These are phyloP conservation scores for Tetrapedia diversipes DNA, from an alignment of 2,888 invertebrate genomes.

Conservation along the genomic window DNA sequence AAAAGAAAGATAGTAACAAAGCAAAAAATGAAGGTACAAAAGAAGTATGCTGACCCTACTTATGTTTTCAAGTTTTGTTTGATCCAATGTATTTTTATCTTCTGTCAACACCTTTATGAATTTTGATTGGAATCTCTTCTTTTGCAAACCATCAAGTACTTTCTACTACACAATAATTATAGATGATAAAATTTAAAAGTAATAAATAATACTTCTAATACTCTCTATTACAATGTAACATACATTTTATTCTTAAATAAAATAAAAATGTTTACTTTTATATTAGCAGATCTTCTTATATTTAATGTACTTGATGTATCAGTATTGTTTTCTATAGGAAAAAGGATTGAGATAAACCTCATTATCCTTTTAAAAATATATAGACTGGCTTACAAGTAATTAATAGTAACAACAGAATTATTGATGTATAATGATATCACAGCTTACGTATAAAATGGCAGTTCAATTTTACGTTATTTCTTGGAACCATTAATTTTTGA, in stretches of 20 bases:
- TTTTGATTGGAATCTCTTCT: slow-evolving; percentile 9
- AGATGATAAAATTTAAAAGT: neutral
- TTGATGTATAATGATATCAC: neutral
- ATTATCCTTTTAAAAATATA: neutral
- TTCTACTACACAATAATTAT: slow-evolving; percentile 29
- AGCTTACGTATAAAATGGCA: slow-evolving; percentile 63
- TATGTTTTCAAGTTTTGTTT: slow-evolving; percentile 59
- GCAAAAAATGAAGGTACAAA: slow-evolving; percentile 68
- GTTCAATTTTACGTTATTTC: slow-evolving; percentile 61
- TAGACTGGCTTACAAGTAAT: neutral
- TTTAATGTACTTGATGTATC: slow-evolving; percentile 3
- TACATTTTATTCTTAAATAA: neutral
- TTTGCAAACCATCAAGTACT: slow-evolving; percentile 20
- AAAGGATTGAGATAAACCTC: neutral
- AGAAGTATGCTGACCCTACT: slow-evolving; percentile 69
- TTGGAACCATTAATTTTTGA: slow-evolving; percentile 62
- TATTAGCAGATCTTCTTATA: neutral
- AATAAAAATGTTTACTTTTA: slow-evolving; percentile 26
- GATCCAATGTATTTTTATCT: slow-evolving; percentile 9
- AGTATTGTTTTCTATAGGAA: slow-evolving; percentile 11
- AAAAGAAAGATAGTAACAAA: slow-evolving; percentile 67
- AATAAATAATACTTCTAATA: neutral
- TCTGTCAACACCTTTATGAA: neutral
- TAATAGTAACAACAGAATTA: neutral
- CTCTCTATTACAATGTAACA: neutral